Evolutionary conservation across 2,888 invertebrate genomes (phyloP).

Genomic region (Arrhopalites spinosus): DNA sequence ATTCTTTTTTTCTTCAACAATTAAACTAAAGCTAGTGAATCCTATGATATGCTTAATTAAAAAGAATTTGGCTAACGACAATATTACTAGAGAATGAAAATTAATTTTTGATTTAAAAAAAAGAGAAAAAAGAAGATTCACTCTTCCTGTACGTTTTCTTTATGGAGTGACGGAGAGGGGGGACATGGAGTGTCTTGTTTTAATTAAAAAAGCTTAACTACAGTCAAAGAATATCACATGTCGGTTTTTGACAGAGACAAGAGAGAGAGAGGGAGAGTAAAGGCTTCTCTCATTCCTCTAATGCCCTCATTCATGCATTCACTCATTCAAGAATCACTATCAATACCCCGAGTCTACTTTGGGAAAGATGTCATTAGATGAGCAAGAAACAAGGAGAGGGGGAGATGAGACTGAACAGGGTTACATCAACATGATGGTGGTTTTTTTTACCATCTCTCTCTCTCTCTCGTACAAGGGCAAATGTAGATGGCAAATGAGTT

Average conservation of each 20-base stretch:
- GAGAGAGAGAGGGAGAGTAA: neutral
- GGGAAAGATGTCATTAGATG: slow-evolving; percentile 32
- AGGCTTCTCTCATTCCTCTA: slow-evolving; percentile 36
- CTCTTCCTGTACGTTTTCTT: too few species aligned
- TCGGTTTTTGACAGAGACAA: slow-evolving; percentile 15
- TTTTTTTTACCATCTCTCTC: neutral
- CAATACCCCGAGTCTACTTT: slow-evolving; percentile 24
- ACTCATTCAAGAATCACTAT: slow-evolving; percentile 35
- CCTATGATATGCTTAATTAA: too few species aligned
- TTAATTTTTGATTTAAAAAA: too few species aligned
- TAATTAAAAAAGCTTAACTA: slow-evolving; percentile 32
- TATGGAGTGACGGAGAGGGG: too few species aligned
- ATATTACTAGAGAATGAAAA: too few species aligned
- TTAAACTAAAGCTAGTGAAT: too few species aligned
- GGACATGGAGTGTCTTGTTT: slow-evolving; percentile 15
- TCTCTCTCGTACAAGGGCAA: slow-evolving; percentile 23
- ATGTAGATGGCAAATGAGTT: slow-evolving; percentile 35
- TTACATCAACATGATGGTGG: neutral
- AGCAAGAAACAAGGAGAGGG: neutral
- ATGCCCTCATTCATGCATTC: slow-evolving; percentile 30
- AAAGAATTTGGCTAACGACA: too few species aligned
- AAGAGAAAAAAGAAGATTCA: too few species aligned
- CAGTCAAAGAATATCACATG: slow-evolving; percentile 4
- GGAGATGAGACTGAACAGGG: neutral
- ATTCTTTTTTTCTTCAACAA: too few species aligned